Evolutionary conservation across 1,140 invertebrate species (phyloP), one percentile per base, ranked within the genome.

Genomic region (Zaprionus capensis): DNA sequence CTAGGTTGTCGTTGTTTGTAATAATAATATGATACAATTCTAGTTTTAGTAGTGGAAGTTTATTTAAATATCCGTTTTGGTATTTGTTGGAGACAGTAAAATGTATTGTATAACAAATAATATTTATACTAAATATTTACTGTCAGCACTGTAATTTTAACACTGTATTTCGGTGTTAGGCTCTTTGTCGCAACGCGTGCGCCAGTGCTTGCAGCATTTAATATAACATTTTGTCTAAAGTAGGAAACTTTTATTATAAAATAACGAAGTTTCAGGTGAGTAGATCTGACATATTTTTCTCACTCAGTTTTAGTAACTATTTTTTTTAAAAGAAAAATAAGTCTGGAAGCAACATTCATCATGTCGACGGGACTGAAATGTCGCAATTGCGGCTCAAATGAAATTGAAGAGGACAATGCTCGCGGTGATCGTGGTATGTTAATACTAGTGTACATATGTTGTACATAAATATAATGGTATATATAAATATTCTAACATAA

Each of bases 331-430:
- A 24, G 31, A 36, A 14, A n/a, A 53, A 15, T 20, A 62, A 57
- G 6, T 46, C 7, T 4, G 9, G 41, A 46, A 46, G 4, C 2
- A 46, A 46, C 7, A 3, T n/a, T 41, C 41, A 46, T 56, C 58
- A 92, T 92, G 91, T 92, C 91, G 12, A 78, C 90, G 5, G 92
- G 91, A 7, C 41, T 92, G 26, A 97, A 97, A 88, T 99, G 98
- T 93, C 96, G 96, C 90, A 97, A 97, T 82, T 99, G 98, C 94
- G 98, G 97, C 7, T 98, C 97, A 63, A 97, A 96, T n/a, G 97
- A 99, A 55, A 97, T 99, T 67, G 98, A 99, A 93, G 96, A 96
- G 62, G 98, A 99, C 93, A 96, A 97, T 82, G 95, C 96, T 38
- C 94, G 98, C 88, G 99, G 98, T 55, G 98, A 99, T 95, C 74